Percentiles rank a stretch among this genome's conserved stretches.
phyloP scores from a whole-genome alignment of 1,140 invertebrate genomes.

The Drosophila parabipectinata region DNA sequence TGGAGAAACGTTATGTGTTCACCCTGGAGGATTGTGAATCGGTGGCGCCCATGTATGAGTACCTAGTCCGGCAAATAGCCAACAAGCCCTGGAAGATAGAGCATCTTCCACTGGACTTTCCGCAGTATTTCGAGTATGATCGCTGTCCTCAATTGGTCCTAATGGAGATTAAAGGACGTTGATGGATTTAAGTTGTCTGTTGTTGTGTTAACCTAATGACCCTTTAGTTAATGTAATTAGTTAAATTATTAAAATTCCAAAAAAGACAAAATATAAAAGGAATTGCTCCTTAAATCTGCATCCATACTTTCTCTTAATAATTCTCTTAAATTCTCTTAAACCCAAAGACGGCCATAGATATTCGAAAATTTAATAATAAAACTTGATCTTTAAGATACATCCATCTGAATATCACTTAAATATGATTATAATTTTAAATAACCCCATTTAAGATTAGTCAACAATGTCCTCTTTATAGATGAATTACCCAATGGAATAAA shows the following conservation, averaged over 20 bases:
- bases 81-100: conserved; percentile 86
- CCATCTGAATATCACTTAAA: too few species aligned
- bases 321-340: too few species aligned
- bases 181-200: not conserved
- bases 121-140: conserved; percentile 93
- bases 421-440: not conserved
- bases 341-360: too few species aligned
- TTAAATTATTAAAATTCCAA: too few species aligned
- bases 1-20: conserved; percentile 95
- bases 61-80: conserved; percentile 87
- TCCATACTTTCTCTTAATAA: too few species aligned
- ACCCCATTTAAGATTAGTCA: conserved; percentile 21
- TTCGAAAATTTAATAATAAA: not conserved
- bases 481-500: conserved; percentile 54
- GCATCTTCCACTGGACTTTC: conserved; percentile 89
- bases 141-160: conserved; percentile 90
- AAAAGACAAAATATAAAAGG: too few species aligned
- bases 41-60: conserved; percentile 93
- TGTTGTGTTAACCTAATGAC: too few species aligned
- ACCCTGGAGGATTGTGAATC: conserved; percentile 91
- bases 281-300: too few species aligned
- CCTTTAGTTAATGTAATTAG: too few species aligned
- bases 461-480: conserved; percentile 31
- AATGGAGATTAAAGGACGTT: conserved; percentile 87
- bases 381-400: not conserved